Evolutionary conservation across 2,113 vertebrate genomes (phyloP).

Genomic region (Siphamia tubifer): DNA sequence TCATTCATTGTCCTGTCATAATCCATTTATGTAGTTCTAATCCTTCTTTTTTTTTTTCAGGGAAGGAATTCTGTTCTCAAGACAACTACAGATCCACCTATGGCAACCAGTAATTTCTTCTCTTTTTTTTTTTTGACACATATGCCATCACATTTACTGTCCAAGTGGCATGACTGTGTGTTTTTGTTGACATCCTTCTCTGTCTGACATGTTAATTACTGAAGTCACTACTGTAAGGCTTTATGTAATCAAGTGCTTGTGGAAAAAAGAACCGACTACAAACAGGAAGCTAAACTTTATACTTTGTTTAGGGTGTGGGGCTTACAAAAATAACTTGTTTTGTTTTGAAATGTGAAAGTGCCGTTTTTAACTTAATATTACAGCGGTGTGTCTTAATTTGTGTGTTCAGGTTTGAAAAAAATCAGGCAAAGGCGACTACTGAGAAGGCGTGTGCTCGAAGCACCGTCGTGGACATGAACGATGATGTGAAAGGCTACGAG

Average conservation of each 20-base stretch:
- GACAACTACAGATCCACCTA: neutral
- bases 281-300: conserved; percentile 4
- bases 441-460: conserved; percentile 33
- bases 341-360: neutral
- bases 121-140: neutral
- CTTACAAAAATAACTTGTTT: neutral
- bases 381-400: conserved; percentile 15
- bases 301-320: neutral
- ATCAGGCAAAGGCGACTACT: neutral
- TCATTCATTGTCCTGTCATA: too few relatives aligned
- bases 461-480: conserved; percentile 39
- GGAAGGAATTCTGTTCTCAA: conserved; percentile 39
- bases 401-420: conserved; percentile 31
- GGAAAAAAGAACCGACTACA: neutral
- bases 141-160: neutral
- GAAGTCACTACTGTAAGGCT: neutral
- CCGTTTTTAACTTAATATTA: neutral
- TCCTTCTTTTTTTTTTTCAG: conserved; percentile 38
- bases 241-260: neutral
- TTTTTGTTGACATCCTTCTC: conserved; percentile 3
- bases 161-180: neutral
- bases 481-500: conserved; percentile 16
- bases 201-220: neutral
- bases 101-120: conserved; percentile 57
- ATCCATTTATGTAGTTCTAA: too few relatives aligned